Base-by-base conservation (phyloP, 2,797 vertebrate species). In the Pachyuromys duprasi region DNA sequence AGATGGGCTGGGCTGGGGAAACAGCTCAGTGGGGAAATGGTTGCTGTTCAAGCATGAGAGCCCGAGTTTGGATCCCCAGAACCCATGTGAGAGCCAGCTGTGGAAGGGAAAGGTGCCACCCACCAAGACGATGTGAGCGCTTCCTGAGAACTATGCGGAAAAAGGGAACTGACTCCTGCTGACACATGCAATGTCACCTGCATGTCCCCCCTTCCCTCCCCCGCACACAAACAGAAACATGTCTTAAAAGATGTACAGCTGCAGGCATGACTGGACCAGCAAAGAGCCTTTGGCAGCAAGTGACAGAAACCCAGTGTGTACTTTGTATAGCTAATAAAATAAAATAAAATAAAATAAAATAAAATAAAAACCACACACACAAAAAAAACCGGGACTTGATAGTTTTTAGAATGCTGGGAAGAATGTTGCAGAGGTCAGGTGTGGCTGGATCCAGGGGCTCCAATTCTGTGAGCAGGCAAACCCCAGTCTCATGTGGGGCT, bases 371-470 rank as follows among this genome's bases (percentile, higher is more conserved):
- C n/a, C n/a, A n/a, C n/a, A n/a, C n/a, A n/a, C n/a, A n/a, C n/a
- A n/a, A n/a, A n/a, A n/a, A n/a, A n/a, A n/a, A n/a, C n/a, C n/a
- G n/a, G 65, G 31, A 15, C 2, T 83, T 31, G 26, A 15, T 31
- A 53, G 65, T 45, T 69, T 45, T 69, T 45, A 5, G 57, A 75
- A 62, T n/a, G 5, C 3, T 22, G 45, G 42, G 69, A 82, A 76
- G 70, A 90, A 42, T 0, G 24, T 26, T 2, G 1, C 49, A 4
- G 36, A 74, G 24, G 24, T 65, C 89, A 70, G 88, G 87, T 18
- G 26, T 8, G 67, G 83, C 62, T 88, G 28, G 28, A 93, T 67
- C 75, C 90, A 78, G 91, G 53, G 17, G 74, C 60, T 81, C 89
- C 11, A 3, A 28, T 33, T 2, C 15, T 1, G 36, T 3, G 7